Percentiles rank a stretch among this genome's conserved stretches.
Evolutionary conservation across 2,113 vertebrate genomes (phyloP).

Genomic region (Callospermophilus lateralis): DNA sequence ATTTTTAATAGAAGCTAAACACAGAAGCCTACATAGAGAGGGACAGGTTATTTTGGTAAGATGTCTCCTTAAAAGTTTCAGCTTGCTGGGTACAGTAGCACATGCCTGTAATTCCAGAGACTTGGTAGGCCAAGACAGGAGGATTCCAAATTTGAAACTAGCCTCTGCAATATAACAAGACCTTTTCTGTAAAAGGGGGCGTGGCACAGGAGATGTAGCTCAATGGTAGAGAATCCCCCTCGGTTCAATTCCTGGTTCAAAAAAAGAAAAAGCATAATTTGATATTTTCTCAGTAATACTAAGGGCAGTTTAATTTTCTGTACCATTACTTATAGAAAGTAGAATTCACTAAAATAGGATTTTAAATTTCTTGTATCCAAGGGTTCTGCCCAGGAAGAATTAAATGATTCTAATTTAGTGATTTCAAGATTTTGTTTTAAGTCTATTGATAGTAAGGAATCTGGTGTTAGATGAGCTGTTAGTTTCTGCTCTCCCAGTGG

Average conservation of each 20-base stretch:
- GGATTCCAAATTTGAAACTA: neutral
- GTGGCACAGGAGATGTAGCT: too few species aligned
- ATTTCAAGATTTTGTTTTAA: neutral
- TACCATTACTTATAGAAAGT: neutral
- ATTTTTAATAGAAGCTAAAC: too few species aligned
- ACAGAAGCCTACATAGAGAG: too few species aligned
- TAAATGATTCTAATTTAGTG: constrained; percentile 9
- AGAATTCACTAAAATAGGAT: constrained; percentile 22
- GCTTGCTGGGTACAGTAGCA: too few species aligned
- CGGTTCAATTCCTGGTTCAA: too few species aligned
- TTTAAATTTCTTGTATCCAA: neutral
- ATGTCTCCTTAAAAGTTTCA: too few species aligned
- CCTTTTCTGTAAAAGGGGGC: neutral
- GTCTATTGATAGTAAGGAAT: neutral
- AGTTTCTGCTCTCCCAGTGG: neutral
- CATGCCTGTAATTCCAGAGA: neutral
- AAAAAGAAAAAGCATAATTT: neutral
- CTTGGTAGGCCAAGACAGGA: neutral
- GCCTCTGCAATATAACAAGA: neutral
- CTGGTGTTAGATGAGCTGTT: neutral
- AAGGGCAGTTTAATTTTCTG: constrained; percentile 25
- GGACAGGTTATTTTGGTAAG: too few species aligned
- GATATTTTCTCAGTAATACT: constrained; percentile 11
- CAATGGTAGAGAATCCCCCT: neutral
- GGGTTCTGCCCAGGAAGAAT: constrained; percentile 19